phyloP scores from a whole-genome alignment of 1,140 invertebrate species.

The Aphaenogaster ashmeadi region DNA sequence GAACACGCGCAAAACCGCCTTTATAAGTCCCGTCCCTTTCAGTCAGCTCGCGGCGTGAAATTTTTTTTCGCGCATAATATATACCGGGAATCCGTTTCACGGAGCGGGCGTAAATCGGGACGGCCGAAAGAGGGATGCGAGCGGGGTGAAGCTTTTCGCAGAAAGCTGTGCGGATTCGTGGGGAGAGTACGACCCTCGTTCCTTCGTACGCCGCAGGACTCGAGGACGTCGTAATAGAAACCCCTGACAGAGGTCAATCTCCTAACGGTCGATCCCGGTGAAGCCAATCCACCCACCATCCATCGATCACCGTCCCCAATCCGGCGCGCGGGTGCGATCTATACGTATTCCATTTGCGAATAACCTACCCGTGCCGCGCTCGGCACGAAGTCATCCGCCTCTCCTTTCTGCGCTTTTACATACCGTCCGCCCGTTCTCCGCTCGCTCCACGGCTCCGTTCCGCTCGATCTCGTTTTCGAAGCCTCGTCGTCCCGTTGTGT shows the following conservation, averaged over 20 bases:
- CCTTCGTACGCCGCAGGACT: conserved; percentile 60
- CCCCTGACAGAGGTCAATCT: conserved; percentile 80
- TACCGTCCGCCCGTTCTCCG: conserved; percentile 36
- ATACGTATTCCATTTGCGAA: conserved; percentile 72
- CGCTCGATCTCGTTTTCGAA: conserved; percentile 37
- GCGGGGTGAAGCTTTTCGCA: neutral
- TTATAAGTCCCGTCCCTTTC: conserved; percentile 34
- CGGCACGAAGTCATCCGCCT: conserved; percentile 65
- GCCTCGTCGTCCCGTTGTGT: conserved; percentile 37
- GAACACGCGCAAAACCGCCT: neutral
- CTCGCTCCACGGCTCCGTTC: neutral
- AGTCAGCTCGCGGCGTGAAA: conserved; percentile 26
- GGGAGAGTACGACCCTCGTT: conserved; percentile 44
- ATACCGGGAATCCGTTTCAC: conserved; percentile 29
- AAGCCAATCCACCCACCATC: conserved; percentile 74
- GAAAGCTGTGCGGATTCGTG: conserved; percentile 39
- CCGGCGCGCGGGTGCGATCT: conserved; percentile 66
- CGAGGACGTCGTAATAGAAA: conserved; percentile 79
- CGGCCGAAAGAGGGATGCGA: neutral
- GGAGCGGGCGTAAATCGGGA: conserved; percentile 47
- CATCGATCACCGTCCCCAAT: conserved; percentile 77
- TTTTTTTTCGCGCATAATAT: conserved; percentile 32
- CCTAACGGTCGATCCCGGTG: conserved; percentile 75
- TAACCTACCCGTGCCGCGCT: conserved; percentile 64
- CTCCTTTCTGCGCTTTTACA: conserved; percentile 63